Evolutionary conservation across 23 tunicate species (phyloP).

Genomic region (Ciona savignyi): DNA sequence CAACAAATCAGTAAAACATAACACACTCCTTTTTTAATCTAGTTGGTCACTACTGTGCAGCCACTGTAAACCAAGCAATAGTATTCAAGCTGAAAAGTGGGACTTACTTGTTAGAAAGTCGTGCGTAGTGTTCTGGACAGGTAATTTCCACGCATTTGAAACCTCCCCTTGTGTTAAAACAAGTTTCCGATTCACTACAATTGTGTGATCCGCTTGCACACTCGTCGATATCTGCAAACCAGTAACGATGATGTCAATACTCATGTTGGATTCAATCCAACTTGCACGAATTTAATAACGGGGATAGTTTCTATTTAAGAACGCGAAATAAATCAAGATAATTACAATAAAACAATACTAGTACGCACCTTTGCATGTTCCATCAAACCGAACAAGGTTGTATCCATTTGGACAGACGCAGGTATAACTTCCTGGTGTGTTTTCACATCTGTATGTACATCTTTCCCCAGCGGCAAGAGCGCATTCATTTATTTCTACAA

Average conservation of each 20-base stretch:
- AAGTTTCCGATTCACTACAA: conserved; percentile 57
- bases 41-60: background rate
- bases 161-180: conserved; percentile 89
- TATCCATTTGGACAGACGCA: conserved; percentile 83
- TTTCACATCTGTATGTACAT: conserved; percentile 60
- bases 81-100: background rate
- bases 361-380: conserved; percentile 75
- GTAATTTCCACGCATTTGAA: conserved; percentile 50
- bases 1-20: background rate
- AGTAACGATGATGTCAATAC: no score
- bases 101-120: conserved; percentile 56
- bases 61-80: background rate
- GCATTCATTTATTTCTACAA: conserved; percentile 85
- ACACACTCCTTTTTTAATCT: background rate
- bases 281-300: background rate
- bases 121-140: conserved; percentile 66
- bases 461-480: conserved; percentile 10
- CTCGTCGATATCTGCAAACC: conserved; percentile 75
- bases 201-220: conserved; percentile 28
- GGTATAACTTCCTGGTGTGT: conserved; percentile 58
- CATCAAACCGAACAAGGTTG: conserved; percentile 12
- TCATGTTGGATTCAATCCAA: no score
- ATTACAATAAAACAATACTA: background rate
- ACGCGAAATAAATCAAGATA: background rate
- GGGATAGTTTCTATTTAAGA: background rate